A percentile compares a stretch with the other conserved stretches of the same genome.
These are phyloP conservation scores for Petaurus breviceps DNA, from an alignment of 2,113 vertebrate species.

Conservation along the genomic window DNA sequence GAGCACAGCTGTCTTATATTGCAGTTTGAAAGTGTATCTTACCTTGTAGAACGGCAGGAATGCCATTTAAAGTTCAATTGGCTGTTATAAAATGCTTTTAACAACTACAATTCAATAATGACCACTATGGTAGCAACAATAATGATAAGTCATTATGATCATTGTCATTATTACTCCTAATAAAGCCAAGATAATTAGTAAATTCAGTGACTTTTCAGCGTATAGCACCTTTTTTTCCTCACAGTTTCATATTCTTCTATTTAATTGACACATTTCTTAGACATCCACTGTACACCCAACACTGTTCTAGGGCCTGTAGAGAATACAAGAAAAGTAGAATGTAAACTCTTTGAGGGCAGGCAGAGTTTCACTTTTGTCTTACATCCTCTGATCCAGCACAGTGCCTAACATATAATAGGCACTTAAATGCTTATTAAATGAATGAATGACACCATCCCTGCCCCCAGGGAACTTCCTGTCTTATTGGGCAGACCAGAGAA, in stretches of 20 bases:
- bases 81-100: slow-evolving; percentile 51
- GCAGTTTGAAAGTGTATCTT: slow-evolving; percentile 43
- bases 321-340: neutral
- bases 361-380: neutral
- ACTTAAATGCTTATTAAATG: neutral
- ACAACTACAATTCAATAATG: slow-evolving; percentile 57
- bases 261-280: neutral
- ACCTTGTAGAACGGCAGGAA: slow-evolving; percentile 29
- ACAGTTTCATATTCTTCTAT: neutral
- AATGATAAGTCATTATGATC: slow-evolving; percentile 36
- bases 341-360: neutral
- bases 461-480: neutral
- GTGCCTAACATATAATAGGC: neutral
- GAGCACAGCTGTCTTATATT: slow-evolving; percentile 39
- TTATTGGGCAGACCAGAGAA: slow-evolving; percentile 8
- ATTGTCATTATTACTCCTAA: slow-evolving; percentile 29
- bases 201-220: slow-evolving; percentile 31
- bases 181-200: slow-evolving; percentile 7
- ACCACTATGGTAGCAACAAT: slow-evolving; percentile 39
- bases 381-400: neutral
- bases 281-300: neutral
- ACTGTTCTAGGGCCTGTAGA: neutral
- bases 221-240: neutral
- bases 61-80: slow-evolving; percentile 31
- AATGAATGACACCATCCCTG: neutral